Conservation (phyloP, 2,113 vertebrate species). For the Oxygymnocypris stewartii region DNA sequence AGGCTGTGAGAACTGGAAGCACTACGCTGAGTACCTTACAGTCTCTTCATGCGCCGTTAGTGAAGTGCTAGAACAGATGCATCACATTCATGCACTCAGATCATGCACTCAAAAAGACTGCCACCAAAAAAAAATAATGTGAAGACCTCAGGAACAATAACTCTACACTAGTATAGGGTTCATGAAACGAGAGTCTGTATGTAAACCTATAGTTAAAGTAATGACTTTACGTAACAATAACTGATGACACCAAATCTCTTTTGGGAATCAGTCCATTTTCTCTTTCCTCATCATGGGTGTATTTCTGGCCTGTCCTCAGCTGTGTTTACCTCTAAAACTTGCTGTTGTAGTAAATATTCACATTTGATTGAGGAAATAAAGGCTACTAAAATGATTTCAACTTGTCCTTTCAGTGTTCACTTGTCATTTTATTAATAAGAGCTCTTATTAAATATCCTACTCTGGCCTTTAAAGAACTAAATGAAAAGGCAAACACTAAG, state of each 20-base stretch:
- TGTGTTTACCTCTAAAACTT: too few relatives aligned
- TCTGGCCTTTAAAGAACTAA: neutral
- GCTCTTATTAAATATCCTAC: neutral
- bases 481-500: too few relatives aligned
- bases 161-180: too few relatives aligned
- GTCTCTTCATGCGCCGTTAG: neutral
- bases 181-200: too few relatives aligned
- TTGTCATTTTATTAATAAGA: neutral
- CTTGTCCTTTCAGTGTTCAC: neutral
- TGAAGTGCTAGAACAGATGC: neutral
- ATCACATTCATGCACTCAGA: neutral
- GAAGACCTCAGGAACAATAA: neutral
- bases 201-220: too few relatives aligned
- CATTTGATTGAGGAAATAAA: neutral
- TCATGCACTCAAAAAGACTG: neutral
- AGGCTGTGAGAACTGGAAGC: slow-evolving; percentile 35
- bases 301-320: too few relatives aligned
- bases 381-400: neutral
- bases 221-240: too few relatives aligned
- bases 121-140: neutral
- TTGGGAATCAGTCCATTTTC: too few relatives aligned
- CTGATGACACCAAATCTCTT: too few relatives aligned
- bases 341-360: neutral
- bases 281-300: too few relatives aligned
- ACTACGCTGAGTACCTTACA: slow-evolving; percentile 16